Evolutionary conservation across 2,113 vertebrate genomes (phyloP).

Genomic region (Centrocercus urophasianus): DNA sequence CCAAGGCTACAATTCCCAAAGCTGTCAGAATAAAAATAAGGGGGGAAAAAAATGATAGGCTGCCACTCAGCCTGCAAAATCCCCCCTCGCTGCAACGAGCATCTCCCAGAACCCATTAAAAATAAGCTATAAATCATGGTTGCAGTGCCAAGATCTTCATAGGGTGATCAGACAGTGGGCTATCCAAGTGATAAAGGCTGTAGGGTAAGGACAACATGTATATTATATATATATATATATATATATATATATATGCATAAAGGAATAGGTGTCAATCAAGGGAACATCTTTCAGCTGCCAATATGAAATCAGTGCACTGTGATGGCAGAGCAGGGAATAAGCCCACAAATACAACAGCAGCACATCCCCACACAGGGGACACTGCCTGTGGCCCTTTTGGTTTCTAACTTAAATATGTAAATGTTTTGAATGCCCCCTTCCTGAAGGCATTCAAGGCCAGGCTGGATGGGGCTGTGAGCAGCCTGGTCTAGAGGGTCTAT

Average conservation of each 20-base stretch:
- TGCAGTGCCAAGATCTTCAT: slow-evolving; percentile 35
- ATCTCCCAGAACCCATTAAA: slow-evolving; percentile 58
- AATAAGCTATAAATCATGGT: slow-evolving; percentile 41
- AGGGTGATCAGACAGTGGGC: background rate
- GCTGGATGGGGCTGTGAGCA: too few relatives aligned
- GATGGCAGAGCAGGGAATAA: rapidly evolving
- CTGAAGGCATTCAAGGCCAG: too few relatives aligned
- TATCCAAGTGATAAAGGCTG: background rate
- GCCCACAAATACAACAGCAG: rapidly evolving
- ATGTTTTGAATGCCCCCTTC: too few relatives aligned
- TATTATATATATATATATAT: too few relatives aligned
- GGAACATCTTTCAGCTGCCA: background rate
- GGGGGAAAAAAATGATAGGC: slow-evolving; percentile 22
- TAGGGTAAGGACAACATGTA: background rate
- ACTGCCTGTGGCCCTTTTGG: background rate
- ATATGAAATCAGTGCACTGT: background rate
- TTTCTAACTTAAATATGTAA: background rate
- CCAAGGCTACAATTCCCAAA: slow-evolving; percentile 53
- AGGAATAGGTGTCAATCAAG: background rate
- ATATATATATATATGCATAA: background rate
- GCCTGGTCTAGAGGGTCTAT: too few relatives aligned
- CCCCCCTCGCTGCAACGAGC: background rate
- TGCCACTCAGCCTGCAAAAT: slow-evolving; percentile 56
- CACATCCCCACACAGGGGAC: background rate
- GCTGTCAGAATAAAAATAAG: slow-evolving; percentile 39